Percentiles rank a stretch among this genome's conserved stretches.
phyloP scores from a whole-genome alignment of 2,113 vertebrate species.

The Anhinga rufa region DNA sequence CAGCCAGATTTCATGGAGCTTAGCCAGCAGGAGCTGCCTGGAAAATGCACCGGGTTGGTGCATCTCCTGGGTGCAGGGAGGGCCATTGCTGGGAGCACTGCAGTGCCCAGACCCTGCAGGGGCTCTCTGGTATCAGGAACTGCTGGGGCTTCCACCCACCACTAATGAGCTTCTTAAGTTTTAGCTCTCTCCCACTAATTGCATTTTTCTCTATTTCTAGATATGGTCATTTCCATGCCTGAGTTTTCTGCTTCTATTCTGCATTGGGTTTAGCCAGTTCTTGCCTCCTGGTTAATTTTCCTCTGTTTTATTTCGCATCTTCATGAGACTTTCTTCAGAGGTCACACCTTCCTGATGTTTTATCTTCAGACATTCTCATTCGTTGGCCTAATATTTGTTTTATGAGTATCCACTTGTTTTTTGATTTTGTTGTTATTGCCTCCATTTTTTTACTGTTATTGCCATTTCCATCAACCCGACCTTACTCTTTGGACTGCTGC shows the following conservation, averaged over 20 bases:
- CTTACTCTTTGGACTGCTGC: background rate
- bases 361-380: background rate
- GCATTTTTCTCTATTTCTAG: background rate
- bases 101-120: background rate
- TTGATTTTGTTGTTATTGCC: background rate
- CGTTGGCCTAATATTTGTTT: background rate
- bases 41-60: background rate
- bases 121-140: background rate
- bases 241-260: background rate
- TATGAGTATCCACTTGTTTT: background rate
- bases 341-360: background rate
- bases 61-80: background rate
- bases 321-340: background rate
- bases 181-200: background rate
- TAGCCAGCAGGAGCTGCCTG: background rate
- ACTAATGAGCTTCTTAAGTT: background rate
- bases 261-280: background rate
- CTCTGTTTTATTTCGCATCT: background rate
- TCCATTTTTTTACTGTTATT: background rate
- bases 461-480: background rate
- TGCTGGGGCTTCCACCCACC: background rate
- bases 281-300: background rate
- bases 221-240: background rate
- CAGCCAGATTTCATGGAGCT: background rate
- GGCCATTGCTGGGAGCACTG: rapidly evolving